These are phyloP conservation scores for Prenolepis imparis DNA, from an alignment of 2,888 invertebrate genomes.

Conservation along the genomic window DNA sequence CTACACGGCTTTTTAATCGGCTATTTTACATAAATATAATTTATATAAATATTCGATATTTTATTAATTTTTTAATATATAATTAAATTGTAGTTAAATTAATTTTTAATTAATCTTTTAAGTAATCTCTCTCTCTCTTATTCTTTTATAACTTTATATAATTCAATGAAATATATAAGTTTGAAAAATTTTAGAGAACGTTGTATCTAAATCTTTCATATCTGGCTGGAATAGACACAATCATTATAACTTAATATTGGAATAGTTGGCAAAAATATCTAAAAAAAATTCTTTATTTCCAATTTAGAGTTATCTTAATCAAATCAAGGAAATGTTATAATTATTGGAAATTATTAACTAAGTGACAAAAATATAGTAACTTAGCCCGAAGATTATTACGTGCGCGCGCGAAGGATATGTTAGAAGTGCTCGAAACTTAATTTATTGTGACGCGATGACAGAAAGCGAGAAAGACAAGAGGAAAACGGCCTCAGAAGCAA, in stretches of 20 bases:
- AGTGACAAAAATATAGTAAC: slow-evolving; percentile 1
- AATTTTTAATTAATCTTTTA: too few relatives aligned
- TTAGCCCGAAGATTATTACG: neutral
- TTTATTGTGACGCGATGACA: slow-evolving; percentile 46
- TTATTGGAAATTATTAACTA: neutral
- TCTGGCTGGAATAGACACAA: neutral
- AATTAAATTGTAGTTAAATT: neutral
- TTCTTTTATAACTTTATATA: neutral
- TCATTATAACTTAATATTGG: neutral
- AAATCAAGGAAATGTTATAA: neutral
- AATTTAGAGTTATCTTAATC: neutral
- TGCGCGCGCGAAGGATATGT: neutral
- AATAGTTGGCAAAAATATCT: neutral
- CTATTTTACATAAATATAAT: too few relatives aligned
- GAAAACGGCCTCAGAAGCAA: slow-evolving; percentile 54
- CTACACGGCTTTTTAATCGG: neutral
- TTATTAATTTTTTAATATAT: neutral
- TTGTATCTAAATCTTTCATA: neutral
- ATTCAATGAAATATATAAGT: neutral
- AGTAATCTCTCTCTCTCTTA: neutral
- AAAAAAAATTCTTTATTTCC: neutral
- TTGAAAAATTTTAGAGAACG: neutral
- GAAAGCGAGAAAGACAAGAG: slow-evolving; percentile 10
- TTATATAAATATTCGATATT: neutral
- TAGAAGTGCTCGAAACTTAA: slow-evolving; percentile 27